These are phyloP conservation scores for Dasypus novemcinctus DNA, from an alignment of 2,113 vertebrate species.

Conservation along the genomic window DNA sequence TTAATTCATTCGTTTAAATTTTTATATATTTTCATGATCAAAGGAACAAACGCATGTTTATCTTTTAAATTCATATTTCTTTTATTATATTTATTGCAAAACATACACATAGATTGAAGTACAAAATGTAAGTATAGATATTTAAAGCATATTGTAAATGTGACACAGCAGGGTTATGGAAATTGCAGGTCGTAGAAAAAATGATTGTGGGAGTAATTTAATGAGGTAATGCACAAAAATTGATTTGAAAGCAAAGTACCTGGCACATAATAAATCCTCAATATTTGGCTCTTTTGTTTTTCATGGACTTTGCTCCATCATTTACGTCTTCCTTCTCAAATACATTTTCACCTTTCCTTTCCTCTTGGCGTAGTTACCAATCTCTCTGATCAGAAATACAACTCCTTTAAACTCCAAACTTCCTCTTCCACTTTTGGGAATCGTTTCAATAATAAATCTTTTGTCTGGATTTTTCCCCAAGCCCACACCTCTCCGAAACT, in stretches of 20 bases:
- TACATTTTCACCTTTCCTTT: not conserved
- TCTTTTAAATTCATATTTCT: not conserved
- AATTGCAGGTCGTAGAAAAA: not conserved
- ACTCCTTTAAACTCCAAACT: not conserved
- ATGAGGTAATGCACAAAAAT: not conserved
- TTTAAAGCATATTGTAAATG: not conserved
- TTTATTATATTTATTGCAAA: not conserved
- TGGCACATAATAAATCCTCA: not conserved
- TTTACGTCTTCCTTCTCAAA: not conserved
- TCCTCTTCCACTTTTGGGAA: not conserved
- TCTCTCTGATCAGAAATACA: not conserved
- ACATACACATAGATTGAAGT: not conserved
- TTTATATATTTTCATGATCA: not conserved
- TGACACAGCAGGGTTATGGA: not conserved
- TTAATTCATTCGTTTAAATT: not conserved
- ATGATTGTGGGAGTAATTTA: not conserved
- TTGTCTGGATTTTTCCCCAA: not conserved
- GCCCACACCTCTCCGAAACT: not conserved
- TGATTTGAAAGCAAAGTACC: not conserved
- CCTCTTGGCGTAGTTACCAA: not conserved
- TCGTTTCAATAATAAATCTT: not conserved
- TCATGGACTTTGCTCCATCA: not conserved
- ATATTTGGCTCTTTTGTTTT: not conserved
- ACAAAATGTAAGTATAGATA: not conserved
- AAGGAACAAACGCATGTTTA: not conserved